Base-by-base conservation (phyloP, 2,888 invertebrate species). In the Rutpela maculata region DNA sequence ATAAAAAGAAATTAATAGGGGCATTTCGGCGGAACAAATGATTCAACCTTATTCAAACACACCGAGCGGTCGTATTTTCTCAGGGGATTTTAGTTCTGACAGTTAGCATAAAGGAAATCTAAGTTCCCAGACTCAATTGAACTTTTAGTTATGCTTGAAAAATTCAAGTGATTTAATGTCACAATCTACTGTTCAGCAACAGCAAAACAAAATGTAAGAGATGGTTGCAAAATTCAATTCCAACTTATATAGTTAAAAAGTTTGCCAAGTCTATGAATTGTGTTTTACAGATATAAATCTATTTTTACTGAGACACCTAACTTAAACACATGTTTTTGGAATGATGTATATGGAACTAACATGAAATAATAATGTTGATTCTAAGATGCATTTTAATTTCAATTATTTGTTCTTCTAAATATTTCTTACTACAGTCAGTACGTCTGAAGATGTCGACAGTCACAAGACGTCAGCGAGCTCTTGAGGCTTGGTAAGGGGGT, bases 71-170 rank as follows among this genome's bases (percentile, higher is more conserved):
- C 55, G 43, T 76, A 72, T 72, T 76, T 76, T 69, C 72, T 67
- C 66, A 15, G 18, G 72, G 65, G 72, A 73, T 63, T 73, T 50
- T 31, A 76, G 56, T 65, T 66, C 59, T 76, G 76, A 72, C 73
- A 73, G 67, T 50, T 77, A 72, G 79, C 75, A 79, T 78, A 75
- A 79, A 80, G 77, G 74, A 81, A 82, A 82, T 82, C 82, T 79
- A 81, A 81, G 80, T 83, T 83, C 78, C 74, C 75, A 80, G 82
- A 83, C 81, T 81, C 83, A 83, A 83, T 83, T 83, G 82, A 83
- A 83, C 81, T 83, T 83, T 79, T 80, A 80, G 82, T 80, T 82
- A 83, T 83, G 82, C 82, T 80, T 79, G 80, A 82, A 82, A 83
- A 82, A 81, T 81, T 79, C 76, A 19, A 67, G 68, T 71, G 73